A percentile compares a stretch with the other conserved stretches of the same genome.
These are phyloP conservation scores for Serinus canaria DNA, from an alignment of 2,113 vertebrate species.

Conservation along the genomic window DNA sequence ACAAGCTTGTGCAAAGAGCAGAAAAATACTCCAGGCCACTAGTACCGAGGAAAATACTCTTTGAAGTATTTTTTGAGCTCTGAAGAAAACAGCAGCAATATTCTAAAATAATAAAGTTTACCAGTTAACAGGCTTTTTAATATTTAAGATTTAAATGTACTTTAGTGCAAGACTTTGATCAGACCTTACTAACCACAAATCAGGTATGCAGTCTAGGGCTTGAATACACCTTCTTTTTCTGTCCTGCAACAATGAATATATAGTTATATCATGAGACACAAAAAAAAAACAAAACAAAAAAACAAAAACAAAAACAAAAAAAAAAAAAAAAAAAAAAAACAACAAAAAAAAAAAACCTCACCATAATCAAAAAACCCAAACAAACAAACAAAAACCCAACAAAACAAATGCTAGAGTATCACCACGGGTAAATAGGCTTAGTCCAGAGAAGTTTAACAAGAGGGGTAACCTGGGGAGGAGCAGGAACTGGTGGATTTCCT, in stretches of 20 bases:
- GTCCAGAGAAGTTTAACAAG: not conserved
- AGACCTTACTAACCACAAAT: not conserved
- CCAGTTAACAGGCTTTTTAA: not conserved
- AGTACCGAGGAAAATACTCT: not conserved
- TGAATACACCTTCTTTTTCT: not conserved
- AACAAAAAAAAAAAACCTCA: no score
- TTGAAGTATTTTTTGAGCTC: not conserved
- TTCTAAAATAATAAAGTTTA: not conserved
- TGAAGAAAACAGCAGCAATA: not conserved
- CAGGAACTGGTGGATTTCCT: not conserved
- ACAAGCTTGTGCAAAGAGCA: accelerated
- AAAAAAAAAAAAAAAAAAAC: not conserved
- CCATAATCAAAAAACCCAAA: no score
- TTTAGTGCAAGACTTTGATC: not conserved
- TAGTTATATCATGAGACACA: accelerated
- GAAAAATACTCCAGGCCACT: not conserved
- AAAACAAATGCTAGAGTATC: not conserved
- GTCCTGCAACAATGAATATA: not conserved
- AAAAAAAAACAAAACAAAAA: not conserved
- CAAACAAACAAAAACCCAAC: not conserved
- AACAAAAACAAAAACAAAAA: not conserved
- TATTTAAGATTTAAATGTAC: not conserved
- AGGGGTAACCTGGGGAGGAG: not conserved
- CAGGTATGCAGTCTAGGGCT: not conserved
- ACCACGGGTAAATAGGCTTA: not conserved